Evolutionary conservation across 2,797 vertebrate species (phyloP).

Genomic region (Sebastes cheni): DNA sequence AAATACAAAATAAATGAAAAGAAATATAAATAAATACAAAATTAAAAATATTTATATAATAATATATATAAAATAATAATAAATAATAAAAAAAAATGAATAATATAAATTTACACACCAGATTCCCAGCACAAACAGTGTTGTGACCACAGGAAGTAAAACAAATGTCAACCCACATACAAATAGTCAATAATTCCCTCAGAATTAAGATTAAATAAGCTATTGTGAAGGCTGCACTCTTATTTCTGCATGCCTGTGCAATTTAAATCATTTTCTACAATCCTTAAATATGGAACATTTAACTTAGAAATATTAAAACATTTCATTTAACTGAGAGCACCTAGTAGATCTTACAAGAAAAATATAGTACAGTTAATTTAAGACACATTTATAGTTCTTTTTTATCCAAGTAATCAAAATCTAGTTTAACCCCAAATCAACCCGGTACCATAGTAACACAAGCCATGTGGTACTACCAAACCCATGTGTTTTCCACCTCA

Average conservation of each 20-base stretch:
- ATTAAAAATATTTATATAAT: too few species aligned
- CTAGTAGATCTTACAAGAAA: background rate
- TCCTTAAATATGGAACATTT: background rate
- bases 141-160: background rate
- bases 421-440: background rate
- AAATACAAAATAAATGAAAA: too few species aligned
- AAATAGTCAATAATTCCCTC: background rate
- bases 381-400: background rate
- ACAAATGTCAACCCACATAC: background rate
- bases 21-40: too few species aligned
- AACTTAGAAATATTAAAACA: background rate
- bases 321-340: background rate
- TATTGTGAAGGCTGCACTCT: background rate
- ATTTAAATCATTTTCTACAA: background rate
- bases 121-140: background rate
- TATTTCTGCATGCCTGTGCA: background rate
- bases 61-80: too few species aligned
- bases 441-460: background rate
- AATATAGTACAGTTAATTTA: background rate
- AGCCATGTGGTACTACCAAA: background rate
- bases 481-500: constrained; percentile 26
- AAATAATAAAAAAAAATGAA: too few species aligned
- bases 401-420: background rate
- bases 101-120: too few species aligned
- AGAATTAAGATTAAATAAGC: background rate